These are phyloP conservation scores for Mormyrus lacerda DNA, from an alignment of 2,113 vertebrate genomes.

Conservation along the genomic window DNA sequence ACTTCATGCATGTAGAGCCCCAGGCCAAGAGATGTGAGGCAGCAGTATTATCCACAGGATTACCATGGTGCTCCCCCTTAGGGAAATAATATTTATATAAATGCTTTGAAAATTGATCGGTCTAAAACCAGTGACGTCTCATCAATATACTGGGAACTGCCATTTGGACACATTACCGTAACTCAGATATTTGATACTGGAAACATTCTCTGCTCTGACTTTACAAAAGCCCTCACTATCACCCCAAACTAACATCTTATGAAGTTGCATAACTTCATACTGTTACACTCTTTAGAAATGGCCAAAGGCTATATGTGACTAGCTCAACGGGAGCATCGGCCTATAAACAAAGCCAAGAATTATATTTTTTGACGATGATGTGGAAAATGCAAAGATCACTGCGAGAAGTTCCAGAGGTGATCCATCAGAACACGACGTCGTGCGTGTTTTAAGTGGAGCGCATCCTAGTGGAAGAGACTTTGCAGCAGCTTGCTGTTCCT, in stretches of 20 bases:
- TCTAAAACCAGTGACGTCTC: not conserved
- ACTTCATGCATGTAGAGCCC: not conserved
- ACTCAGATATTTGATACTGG: not conserved
- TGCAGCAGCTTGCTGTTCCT: not conserved
- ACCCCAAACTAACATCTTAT: not conserved
- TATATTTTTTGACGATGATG: not conserved
- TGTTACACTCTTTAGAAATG: not conserved
- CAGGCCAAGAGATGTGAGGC: not conserved
- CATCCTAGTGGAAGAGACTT: not conserved
- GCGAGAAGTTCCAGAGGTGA: not conserved
- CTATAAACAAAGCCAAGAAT: not conserved
- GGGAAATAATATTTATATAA: not conserved
- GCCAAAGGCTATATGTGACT: not conserved
- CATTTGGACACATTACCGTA: not conserved
- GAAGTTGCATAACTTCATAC: not conserved
- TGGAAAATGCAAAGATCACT: not conserved
- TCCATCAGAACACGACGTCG: not conserved
- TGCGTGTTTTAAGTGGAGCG: not conserved
- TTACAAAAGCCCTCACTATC: not conserved
- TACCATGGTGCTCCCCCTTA: not conserved
- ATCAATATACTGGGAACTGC: not conserved
- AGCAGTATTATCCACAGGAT: not conserved
- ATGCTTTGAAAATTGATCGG: not conserved
- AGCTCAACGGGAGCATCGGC: not conserved
- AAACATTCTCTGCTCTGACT: not conserved